phyloP scores from a whole-genome alignment of 2,888 invertebrate genomes.

The Automeris io region DNA sequence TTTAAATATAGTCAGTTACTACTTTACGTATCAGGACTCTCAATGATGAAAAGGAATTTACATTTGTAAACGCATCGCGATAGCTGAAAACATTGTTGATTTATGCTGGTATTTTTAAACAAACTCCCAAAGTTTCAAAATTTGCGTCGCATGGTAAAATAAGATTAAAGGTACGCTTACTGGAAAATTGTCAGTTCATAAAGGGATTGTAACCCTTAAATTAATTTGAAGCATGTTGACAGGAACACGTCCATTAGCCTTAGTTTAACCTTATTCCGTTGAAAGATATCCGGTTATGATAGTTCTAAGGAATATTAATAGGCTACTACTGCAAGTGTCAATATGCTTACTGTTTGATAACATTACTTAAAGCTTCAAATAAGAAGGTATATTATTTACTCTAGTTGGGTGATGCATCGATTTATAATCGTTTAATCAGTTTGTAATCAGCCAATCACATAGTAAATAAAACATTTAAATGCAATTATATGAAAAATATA shows the following conservation, averaged over 20 bases:
- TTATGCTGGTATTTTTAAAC: no score
- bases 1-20: no score
- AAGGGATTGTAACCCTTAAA: neutral
- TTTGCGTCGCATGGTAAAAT: no score
- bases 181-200: neutral
- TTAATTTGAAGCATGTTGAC: slow-evolving; percentile 16
- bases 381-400: neutral
- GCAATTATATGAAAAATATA: no score
- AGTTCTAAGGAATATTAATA: slow-evolving; percentile 47
- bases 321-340: slow-evolving; percentile 20
- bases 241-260: slow-evolving; percentile 23
- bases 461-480: no score
- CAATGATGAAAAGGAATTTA: no score
- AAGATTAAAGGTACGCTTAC: no score
- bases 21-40: no score
- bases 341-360: slow-evolving; percentile 12
- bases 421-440: neutral
- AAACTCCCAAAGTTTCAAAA: no score
- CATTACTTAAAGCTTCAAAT: neutral
- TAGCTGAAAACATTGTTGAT: no score
- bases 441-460: slow-evolving; percentile 1
- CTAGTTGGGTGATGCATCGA: neutral
- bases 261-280: slow-evolving; percentile 16
- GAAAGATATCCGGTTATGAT: slow-evolving; percentile 11
- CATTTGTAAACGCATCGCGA: no score